These are phyloP conservation scores for Pseudomyrmex concolor DNA, from an alignment of 1,140 invertebrate species.

Conservation along the genomic window DNA sequence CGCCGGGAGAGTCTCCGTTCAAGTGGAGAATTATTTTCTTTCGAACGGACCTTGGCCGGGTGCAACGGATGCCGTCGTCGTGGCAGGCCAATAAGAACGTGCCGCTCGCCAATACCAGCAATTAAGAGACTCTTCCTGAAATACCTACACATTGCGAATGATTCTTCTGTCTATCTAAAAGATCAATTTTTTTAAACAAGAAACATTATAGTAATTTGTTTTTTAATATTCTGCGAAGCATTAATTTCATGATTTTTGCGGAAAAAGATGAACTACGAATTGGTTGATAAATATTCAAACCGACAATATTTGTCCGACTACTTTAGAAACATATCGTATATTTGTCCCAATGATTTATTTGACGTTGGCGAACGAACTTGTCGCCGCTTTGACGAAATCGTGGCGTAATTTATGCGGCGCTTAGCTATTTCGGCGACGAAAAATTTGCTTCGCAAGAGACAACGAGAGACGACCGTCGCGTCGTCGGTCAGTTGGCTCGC, in stretches of 20 bases:
- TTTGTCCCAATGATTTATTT: conserved; percentile 15
- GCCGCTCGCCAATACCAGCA: background rate
- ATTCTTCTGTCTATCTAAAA: too few relatives aligned
- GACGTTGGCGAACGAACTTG: background rate
- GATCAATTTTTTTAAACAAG: too few relatives aligned
- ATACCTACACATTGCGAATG: too few relatives aligned
- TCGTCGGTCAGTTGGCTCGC: background rate
- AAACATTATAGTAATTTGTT: background rate
- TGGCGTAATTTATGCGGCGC: conserved; percentile 29
- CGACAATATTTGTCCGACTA: background rate
- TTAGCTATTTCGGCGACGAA: conserved; percentile 34
- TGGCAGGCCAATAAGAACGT: background rate
- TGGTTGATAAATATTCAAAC: background rate
- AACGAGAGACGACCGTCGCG: background rate
- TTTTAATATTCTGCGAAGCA: background rate
- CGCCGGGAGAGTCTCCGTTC: background rate
- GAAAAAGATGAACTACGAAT: background rate
- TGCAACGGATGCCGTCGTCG: conserved; percentile 4
- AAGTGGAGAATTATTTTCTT: conserved; percentile 40
- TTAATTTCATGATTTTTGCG: background rate
- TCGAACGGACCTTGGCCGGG: background rate
- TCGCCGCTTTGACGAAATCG: conserved; percentile 28
- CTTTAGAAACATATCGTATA: background rate
- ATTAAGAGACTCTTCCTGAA: too few relatives aligned
- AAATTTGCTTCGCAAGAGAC: conserved; percentile 8